Evolutionary conservation across 1,140 invertebrate species (phyloP), one percentile per base, ranked within the genome.

Genomic region (Dryas iulia): DNA sequence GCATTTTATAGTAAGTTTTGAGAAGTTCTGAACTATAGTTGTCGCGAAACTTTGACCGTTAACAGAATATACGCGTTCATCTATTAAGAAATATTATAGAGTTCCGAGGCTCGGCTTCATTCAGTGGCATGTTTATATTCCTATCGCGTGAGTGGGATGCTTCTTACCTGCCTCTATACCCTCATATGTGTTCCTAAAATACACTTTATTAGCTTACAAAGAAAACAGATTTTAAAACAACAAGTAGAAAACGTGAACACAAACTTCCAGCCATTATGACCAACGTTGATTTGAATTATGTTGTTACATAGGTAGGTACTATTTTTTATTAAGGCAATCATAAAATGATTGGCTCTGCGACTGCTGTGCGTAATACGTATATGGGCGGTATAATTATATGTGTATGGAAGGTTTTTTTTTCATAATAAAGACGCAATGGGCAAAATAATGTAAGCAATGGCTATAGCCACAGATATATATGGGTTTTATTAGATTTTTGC

Each of bases 101-200:
- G 79, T 79, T 74, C 56, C 66, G 72, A 77, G 73, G 69, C 74
- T 70, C 59, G 66, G 77, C 69, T 72, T 74, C 77, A 73, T 80
- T 74, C 78, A 65, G 76, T 82, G 79, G 79, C 80, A 83, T 81
- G 81, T 87, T 90, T 86, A 89, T 86, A 83, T 82, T 83, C 84
- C 69, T 76, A 86, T 90, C 87, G 86, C 86, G 86, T 90, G 85
- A 83, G 81, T 79, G 66, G 77, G 78, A 82, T 83, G 73, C 73
- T 79, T 77, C 73, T 74, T 72, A 74, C 77, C 74, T 71, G 73
- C 71, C 70, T 74, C 65, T 73, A 60, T 64, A 77, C 74, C 71
- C 63, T 33, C 14, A 57, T 7, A 30, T 58, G 33, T 47, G 39
- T 53, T 66, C 69, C 53, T 47, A 66, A 82, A 78, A 68, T 74